Base-by-base conservation (phyloP, 2,113 vertebrate species). In the Carassius carassius region DNA sequence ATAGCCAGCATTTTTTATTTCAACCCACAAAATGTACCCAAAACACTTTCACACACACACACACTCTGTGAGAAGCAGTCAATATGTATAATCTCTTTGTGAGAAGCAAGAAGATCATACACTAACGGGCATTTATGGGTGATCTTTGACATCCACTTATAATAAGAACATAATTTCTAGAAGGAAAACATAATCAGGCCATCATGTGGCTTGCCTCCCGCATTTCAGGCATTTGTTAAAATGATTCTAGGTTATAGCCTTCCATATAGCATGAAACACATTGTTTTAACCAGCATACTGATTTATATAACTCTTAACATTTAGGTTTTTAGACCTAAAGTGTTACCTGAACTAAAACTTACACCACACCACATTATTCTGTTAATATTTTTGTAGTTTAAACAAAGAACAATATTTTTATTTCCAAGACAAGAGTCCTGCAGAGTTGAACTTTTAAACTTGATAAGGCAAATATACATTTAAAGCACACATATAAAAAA, bases 21-120 rank as follows among this genome's bases (percentile, higher is more conserved):
- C 49, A 19, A n/a, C 90, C 84, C 81, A 89, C 90, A 83, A 89
- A 37, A 78, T 44, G 89, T 90, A 91, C 74, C 32, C 49, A 44
- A 63, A 73, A 73, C 70, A n/a, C 69, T n/a, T 5, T 12, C 69
- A 11, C 75, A 77, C 23, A 77, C 17, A 37, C 29, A 29, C 29
- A 29, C 29, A 29, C 29, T 29, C 2, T 29, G 29, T 29, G 29
- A 29, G 29, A 29, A 29, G 29, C 29, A 29, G 29, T 29, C 29
- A 29, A 29, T 29, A 29, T 29, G 29, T 29, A 29, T 29, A 29
- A 29, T 29, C 29, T 29, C 29, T 29, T 29, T 29, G 29, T 29
- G 29, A 29, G 29, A 29, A 29, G 29, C 29, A 29, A 2, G 29
- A 29, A 29, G 29, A 29, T 29, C 29, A 47, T 47, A 47, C 44